Base-by-base conservation (phyloP, 2,888 invertebrate species). In the Acanthosepion pharaonis region DNA sequence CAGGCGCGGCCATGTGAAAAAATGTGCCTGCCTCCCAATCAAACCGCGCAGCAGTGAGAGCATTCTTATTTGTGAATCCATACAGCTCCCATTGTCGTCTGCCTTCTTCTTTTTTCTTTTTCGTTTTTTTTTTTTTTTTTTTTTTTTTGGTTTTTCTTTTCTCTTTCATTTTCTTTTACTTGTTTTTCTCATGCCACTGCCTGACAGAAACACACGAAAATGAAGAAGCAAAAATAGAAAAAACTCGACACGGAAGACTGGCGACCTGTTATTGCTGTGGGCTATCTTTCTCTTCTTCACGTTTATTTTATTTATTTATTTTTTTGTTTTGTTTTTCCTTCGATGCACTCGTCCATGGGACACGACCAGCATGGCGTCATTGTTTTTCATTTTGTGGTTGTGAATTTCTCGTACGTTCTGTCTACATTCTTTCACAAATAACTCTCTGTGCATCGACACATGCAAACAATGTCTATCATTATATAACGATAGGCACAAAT, bases 1-100 rank as follows among this genome's bases (percentile, higher is more conserved):
- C 78, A 78, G 78, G n/a, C 78, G 78, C 78, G 78, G 78, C n/a
- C 78, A 78, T 78, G 78, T 78, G 78, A 78, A 78, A 33, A 78
- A 78, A 33, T 78, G n/a, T 78, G 3, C 23, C 6, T 15, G n/a
- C 78, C 11, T 78, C 78, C 78, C n/a, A 33, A 33, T 23, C n/a
- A 78, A n/a, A n/a, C n/a, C 11, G 78, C n/a, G 3, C 78, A 20
- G 9, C 78, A 78, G 18, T 78, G 78, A 78, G 78, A 78, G 78
- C n/a, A 5, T 78, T 78, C 78, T 23, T n/a, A n/a, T 78, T n/a
- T 78, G n/a, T 78, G 4, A n/a, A 78, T n/a, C n/a, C 78, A n/a
- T 15, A n/a, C 78, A 78, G 9, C n/a, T 78, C 78, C 78, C 15
- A n/a, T 18, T 78, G 78, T 78, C 78, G 15, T n/a, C 78, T 78